Base-by-base conservation (phyloP, 2,797 vertebrate genomes). In the Galago senegalensis region DNA sequence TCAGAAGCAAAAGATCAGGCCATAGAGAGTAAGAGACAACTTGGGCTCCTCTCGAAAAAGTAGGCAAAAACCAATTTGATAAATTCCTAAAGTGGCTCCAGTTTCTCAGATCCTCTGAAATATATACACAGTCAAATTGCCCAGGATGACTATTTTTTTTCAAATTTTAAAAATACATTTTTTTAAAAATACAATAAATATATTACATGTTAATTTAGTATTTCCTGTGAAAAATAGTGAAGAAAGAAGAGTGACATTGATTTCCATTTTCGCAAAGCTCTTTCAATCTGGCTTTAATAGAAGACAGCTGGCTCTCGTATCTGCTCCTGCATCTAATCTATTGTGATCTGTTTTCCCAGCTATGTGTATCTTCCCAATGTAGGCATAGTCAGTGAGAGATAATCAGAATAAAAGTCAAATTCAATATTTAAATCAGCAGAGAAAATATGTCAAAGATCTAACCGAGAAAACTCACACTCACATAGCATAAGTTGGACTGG, bases 31-130 rank as follows among this genome's bases (percentile, higher is more conserved):
- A 56, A 40, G 2, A 92, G 5, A 3, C 17, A 56, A 46, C n/a
- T 46, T 88, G 40, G 46, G 18, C 7, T 46, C 18, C 27, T 56
- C 0, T 25, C 61, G 23, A 69, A 93, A 77, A 60, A 8, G 23
- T n/a, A 40, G 46, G 8, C 8, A 88, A 94, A 79, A 85, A 82
- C 56, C 10, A 21, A 34, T 93, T 73, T 79, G 13, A 87, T 34
- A 89, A 86, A 80, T 58, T 92, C 87, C 65, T 76, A 92, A 81
- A 96, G 23, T 87, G 10, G 16, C 60, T 88, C 6, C 4, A 67
- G 29, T 81, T 87, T 65, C 72, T 70, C 43, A 76, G 43, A 34
- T 65, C 0, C 7, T 2, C 12, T 77, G 7, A 13, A 5, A 43
- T 79, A 40, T 56, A 79, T 25, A 73, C 4, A 20, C 16, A 93